phyloP scores from a whole-genome alignment of 2,888 invertebrate genomes.

The Adela reaumurella region DNA sequence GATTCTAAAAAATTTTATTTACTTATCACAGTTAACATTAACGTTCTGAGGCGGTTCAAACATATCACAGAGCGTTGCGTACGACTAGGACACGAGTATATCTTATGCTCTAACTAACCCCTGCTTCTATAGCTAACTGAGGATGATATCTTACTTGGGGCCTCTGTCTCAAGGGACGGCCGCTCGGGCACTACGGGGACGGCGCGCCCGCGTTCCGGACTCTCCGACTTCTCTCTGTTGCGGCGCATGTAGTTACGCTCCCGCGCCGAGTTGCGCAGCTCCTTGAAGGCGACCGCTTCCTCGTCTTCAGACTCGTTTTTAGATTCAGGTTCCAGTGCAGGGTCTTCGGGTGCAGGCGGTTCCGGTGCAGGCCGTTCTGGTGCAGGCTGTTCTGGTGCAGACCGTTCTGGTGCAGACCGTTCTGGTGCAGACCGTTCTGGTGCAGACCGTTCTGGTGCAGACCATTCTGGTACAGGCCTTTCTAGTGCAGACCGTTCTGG shows the following conservation, averaged over 20 bases:
- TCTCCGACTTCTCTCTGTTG: conserved; percentile 59
- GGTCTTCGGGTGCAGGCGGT: too few relatives aligned
- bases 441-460: too few relatives aligned
- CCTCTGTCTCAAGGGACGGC: conserved; percentile 15
- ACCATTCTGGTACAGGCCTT: too few relatives aligned
- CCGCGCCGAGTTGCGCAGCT: conserved; percentile 53
- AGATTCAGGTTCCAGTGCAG: too few relatives aligned
- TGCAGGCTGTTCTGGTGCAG: too few relatives aligned
- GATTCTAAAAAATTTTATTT: background rate
- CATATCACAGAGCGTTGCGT: background rate
- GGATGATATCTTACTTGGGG: conserved; percentile 50
- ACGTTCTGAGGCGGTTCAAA: background rate
- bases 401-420: too few relatives aligned
- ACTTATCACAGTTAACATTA: background rate
- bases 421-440: too few relatives aligned
- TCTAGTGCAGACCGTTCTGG: too few relatives aligned
- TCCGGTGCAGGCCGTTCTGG: too few relatives aligned
- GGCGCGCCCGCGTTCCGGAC: conserved; percentile 36
- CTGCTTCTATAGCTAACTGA: conserved; percentile 22
- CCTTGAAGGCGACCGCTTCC: conserved; percentile 49
- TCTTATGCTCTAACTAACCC: conserved; percentile 17
- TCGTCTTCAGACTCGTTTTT: conserved; percentile 12
- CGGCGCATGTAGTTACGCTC: conserved; percentile 64
- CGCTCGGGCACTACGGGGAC: conserved; percentile 8
- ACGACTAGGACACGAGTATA: background rate